phyloP scores from a whole-genome alignment of 2,797 vertebrate genomes.

The Iguana delicatissima region DNA sequence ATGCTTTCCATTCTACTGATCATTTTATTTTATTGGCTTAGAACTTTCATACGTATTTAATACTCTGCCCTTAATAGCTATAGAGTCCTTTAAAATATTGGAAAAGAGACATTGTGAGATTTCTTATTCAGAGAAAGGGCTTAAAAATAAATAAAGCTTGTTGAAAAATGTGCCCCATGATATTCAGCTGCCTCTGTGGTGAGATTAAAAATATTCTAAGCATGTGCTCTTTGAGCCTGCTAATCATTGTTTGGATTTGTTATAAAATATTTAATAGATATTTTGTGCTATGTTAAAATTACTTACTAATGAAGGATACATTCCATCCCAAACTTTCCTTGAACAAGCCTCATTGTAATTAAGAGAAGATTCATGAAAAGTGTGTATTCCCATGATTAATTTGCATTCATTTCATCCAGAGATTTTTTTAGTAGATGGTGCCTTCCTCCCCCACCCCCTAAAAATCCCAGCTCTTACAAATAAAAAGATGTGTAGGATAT shows the following conservation, averaged over 20 bases:
- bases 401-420: neutral
- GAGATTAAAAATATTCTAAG: conserved; percentile 13
- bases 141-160: conserved; percentile 16
- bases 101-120: neutral
- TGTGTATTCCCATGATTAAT: neutral
- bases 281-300: neutral
- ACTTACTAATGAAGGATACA: neutral
- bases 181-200: neutral
- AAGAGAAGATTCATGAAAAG: neutral
- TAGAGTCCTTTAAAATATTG: conserved; percentile 11
- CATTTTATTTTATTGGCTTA: neutral
- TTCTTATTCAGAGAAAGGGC: neutral
- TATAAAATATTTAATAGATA: neutral
- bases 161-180: neutral
- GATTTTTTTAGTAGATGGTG: neutral
- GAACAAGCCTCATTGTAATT: neutral
- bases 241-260: conserved; percentile 7
- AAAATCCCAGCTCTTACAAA: neutral
- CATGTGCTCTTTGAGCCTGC: neutral
- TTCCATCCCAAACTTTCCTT: neutral
- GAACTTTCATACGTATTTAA: too few relatives aligned
- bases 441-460: neutral
- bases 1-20: neutral
- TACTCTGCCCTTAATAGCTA: neutral
- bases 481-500: neutral